Evolutionary conservation across 2,113 vertebrate species (phyloP).

Genomic region (Erinaceus europaeus): DNA sequence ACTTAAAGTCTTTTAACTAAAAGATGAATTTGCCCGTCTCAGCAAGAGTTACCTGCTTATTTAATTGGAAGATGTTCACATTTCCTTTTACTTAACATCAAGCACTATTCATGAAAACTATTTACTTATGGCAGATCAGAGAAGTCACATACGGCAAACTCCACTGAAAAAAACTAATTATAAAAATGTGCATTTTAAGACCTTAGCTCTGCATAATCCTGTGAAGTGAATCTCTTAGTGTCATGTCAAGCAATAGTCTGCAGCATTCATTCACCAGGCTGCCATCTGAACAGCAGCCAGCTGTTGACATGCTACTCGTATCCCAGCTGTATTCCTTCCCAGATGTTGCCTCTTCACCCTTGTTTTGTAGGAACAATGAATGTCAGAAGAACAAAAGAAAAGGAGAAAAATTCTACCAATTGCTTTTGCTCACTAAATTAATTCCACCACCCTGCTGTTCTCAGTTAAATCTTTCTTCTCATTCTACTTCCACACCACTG

Average conservation of each 20-base stretch:
- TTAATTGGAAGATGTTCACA: background rate
- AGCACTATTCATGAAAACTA: background rate
- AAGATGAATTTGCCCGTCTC: slow-evolving; percentile 10
- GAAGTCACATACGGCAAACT: slow-evolving; percentile 6
- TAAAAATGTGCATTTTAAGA: background rate
- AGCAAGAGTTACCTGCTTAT: background rate
- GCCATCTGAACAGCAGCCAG: background rate
- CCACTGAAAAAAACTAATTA: background rate
- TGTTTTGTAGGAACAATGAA: slow-evolving; percentile 29
- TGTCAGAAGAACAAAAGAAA: background rate
- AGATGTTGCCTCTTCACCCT: background rate
- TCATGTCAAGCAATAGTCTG: background rate
- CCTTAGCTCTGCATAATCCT: background rate
- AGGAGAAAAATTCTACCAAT: background rate
- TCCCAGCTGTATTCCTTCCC: background rate
- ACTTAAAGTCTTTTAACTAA: slow-evolving; percentile 34
- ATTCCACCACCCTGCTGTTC: background rate
- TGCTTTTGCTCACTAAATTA: background rate
- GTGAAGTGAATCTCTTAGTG: background rate
- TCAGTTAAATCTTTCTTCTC: background rate
- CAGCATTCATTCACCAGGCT: background rate
- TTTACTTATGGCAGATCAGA: slow-evolving; percentile 44
- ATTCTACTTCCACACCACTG: background rate
- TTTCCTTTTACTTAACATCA: background rate
- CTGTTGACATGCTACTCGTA: background rate